phyloP scores from a whole-genome alignment of 1,140 invertebrate species.

The Hyposmocoma kahamanoa region DNA sequence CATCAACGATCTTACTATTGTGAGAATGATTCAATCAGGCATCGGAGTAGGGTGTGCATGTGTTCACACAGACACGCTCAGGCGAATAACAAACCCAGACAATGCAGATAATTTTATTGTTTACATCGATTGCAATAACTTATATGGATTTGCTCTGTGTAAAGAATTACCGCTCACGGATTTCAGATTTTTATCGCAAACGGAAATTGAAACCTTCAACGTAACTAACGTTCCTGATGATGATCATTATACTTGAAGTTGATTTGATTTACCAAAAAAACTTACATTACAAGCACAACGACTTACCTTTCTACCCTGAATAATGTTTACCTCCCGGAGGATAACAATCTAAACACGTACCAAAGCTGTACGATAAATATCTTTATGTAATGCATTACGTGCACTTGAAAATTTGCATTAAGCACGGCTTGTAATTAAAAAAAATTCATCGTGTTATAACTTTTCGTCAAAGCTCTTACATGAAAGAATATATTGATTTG shows the following conservation, averaged over 20 bases:
- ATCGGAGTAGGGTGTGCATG: too few species aligned
- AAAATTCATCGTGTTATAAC: conserved; percentile 50
- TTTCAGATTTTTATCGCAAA: conserved; percentile 5
- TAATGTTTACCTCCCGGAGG: conserved; percentile 9
- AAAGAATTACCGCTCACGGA: conserved; percentile 4
- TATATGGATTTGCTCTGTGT: conserved; percentile 54
- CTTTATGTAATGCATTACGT: conserved; percentile 58
- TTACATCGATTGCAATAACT: conserved; percentile 54
- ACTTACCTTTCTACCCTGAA: conserved; percentile 53
- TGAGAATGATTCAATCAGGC: background rate
- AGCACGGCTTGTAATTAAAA: conserved; percentile 42
- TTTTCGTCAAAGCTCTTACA: conserved; percentile 51
- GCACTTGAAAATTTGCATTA: conserved; percentile 41
- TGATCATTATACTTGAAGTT: conserved; percentile 42
- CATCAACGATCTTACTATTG: conserved; percentile 3
- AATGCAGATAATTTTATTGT: conserved; percentile 29
- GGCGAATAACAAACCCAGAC: too few species aligned
- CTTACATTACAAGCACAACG: conserved; percentile 56
- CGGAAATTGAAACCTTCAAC: conserved; percentile 24
- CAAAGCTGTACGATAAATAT: conserved; percentile 24
- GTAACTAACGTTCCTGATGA: conserved; percentile 25
- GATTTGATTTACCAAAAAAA: conserved; percentile 33
- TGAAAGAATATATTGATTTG: too few species aligned
- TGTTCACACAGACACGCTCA: too few species aligned
- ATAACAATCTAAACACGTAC: conserved; percentile 29